phyloP scores from a whole-genome alignment of 2,888 invertebrate genomes.

The Parascotia fuliginaria region DNA sequence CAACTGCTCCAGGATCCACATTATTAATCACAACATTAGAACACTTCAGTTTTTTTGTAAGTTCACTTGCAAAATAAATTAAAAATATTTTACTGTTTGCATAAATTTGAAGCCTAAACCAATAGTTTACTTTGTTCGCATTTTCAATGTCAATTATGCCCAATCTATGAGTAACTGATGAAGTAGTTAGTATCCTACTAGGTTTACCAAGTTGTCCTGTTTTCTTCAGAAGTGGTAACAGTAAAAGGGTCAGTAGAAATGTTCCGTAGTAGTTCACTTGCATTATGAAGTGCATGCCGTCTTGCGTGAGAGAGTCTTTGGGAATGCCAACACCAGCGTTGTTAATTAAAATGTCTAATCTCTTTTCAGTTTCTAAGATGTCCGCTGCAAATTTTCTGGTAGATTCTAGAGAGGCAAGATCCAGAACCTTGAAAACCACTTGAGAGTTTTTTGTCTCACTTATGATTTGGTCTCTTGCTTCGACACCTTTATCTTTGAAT shows the following conservation, averaged over 20 bases:
- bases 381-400: constrained; percentile 91
- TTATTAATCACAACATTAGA: constrained; percentile 90
- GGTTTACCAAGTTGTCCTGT: constrained; percentile 77
- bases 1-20: constrained; percentile 93
- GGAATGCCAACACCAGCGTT: constrained; percentile 90
- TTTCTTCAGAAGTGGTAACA: constrained; percentile 90
- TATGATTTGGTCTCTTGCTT: constrained; percentile 83
- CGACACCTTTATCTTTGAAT: constrained; percentile 52
- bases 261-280: constrained; percentile 96
- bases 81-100: constrained; percentile 88
- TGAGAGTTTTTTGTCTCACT: constrained; percentile 87
- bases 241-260: constrained; percentile 93
- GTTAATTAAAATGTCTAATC: constrained; percentile 92
- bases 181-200: constrained; percentile 90
- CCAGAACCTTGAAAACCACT: constrained; percentile 88
- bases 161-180: constrained; percentile 89
- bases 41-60: constrained; percentile 87
- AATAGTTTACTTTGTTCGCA: constrained; percentile 81
- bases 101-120: constrained; percentile 77
- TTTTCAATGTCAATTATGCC: constrained; percentile 88
- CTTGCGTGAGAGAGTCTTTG: constrained; percentile 84
- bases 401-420: constrained; percentile 89
- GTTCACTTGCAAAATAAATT: constrained; percentile 88
- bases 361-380: constrained; percentile 87
- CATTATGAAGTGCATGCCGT: constrained; percentile 93